These are phyloP conservation scores for Clarias laeviceps DNA, from an alignment of 2,797 vertebrate species.

Conservation along the genomic window DNA sequence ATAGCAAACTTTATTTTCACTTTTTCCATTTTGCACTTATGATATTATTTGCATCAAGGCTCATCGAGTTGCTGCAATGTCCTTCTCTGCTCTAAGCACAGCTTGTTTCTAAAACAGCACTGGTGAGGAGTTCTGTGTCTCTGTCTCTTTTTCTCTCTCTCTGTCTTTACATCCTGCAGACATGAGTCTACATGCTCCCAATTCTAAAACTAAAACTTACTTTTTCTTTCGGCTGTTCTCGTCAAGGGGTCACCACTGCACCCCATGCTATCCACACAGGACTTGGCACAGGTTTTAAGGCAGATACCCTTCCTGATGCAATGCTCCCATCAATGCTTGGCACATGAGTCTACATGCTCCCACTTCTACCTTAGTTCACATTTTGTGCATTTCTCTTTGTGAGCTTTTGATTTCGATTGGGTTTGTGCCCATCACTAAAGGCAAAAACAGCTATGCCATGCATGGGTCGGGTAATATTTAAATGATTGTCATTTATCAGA, in stretches of 20 bases:
- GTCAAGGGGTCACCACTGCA: too few relatives aligned
- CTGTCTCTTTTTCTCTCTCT: neutral
- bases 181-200: too few relatives aligned
- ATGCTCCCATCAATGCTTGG: too few relatives aligned
- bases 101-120: neutral
- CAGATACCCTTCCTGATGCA: too few relatives aligned
- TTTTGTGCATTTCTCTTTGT: conserved; percentile 1
- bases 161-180: too few relatives aligned
- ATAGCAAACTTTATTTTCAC: neutral
- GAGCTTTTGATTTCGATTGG: neutral
- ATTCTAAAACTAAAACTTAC: too few relatives aligned
- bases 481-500: neutral
- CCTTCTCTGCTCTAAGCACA: neutral
- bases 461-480: neutral
- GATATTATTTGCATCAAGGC: conserved; percentile 6
- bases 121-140: neutral
- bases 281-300: too few relatives aligned
- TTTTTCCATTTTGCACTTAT: neutral
- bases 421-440: neutral
- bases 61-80: neutral
- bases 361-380: neutral
- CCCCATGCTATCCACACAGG: too few relatives aligned
- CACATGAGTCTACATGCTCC: neutral
- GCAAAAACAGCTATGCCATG: neutral
- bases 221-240: too few relatives aligned